Percentiles rank a stretch among this genome's conserved stretches.
These are phyloP conservation scores for Oryzias melastigma DNA, from an alignment of 2,113 vertebrate species.

Conservation along the genomic window DNA sequence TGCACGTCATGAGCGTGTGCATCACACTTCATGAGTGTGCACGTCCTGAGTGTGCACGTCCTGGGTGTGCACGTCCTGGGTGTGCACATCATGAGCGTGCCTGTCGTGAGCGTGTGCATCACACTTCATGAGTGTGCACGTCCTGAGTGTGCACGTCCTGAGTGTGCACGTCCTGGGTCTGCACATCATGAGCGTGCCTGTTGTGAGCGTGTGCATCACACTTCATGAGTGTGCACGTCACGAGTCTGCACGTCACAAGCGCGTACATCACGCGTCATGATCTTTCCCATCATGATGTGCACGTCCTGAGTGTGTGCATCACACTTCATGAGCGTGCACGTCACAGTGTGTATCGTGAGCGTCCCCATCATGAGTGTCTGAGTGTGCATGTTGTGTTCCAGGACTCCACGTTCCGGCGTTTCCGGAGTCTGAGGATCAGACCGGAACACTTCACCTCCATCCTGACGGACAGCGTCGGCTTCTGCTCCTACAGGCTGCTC, in stretches of 20 bases:
- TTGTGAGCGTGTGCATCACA: too few relatives aligned
- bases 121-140: not conserved
- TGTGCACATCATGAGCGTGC: too few relatives aligned
- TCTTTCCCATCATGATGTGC: constrained; percentile 5
- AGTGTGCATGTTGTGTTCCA: constrained; percentile 32
- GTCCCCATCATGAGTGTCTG: too few relatives aligned
- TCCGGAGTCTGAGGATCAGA: constrained; percentile 76
- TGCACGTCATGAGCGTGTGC: too few relatives aligned
- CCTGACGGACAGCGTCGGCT: constrained; percentile 84
- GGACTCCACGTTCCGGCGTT: constrained; percentile 80
- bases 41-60: too few relatives aligned
- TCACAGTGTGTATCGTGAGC: too few relatives aligned
- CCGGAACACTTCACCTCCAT: constrained; percentile 85
- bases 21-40: too few relatives aligned
- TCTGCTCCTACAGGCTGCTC: constrained; percentile 83
- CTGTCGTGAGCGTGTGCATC: too few relatives aligned
- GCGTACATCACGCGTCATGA: not conserved
- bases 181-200: not conserved
- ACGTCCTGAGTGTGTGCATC: constrained; percentile 42
- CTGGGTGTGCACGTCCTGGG: not conserved
- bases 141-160: not conserved
- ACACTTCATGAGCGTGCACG: too few relatives aligned
- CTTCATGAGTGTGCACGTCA: too few relatives aligned
- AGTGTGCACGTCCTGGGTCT: too few relatives aligned
- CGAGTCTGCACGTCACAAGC: not conserved